Percentiles rank a stretch among this genome's conserved stretches.
phyloP scores from a whole-genome alignment of 2,113 vertebrate genomes.

The Paramormyrops kingsleyae region DNA sequence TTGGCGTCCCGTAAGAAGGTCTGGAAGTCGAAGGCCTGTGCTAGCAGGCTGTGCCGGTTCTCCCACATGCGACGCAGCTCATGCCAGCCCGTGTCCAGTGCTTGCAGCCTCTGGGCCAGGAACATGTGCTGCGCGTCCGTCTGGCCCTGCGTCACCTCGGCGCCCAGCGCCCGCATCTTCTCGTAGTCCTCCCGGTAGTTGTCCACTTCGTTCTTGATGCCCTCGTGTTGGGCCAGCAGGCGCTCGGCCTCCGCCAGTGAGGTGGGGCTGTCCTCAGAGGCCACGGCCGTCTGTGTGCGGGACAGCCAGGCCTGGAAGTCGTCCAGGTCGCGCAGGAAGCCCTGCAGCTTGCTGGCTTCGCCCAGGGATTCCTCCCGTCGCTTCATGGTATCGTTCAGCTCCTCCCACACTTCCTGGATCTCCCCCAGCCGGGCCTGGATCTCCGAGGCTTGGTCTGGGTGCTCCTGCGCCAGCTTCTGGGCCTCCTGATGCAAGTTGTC shows the following conservation, averaged over 20 bases:
- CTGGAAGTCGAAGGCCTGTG: conserved; percentile 85
- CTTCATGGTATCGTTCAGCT: conserved; percentile 76
- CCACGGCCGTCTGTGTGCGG: conserved; percentile 80
- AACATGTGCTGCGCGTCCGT: conserved; percentile 81
- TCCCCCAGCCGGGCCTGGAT: conserved; percentile 60
- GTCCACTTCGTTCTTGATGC: conserved; percentile 82
- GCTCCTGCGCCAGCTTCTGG: conserved; percentile 64
- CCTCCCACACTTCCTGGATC: conserved; percentile 79
- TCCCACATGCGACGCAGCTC: conserved; percentile 90
- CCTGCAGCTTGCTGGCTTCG: conserved; percentile 82
- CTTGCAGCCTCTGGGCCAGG: conserved; percentile 80
- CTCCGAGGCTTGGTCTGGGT: conserved; percentile 68
- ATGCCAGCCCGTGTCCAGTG: conserved; percentile 85
- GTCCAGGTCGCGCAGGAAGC: conserved; percentile 82
- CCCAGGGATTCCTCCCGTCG: conserved; percentile 80
- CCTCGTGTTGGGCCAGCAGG: conserved; percentile 77
- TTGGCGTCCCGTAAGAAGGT: conserved; percentile 82
- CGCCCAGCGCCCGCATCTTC: conserved; percentile 72
- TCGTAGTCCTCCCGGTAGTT: conserved; percentile 82
- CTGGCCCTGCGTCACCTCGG: conserved; percentile 80
- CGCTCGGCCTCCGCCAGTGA: conserved; percentile 78
- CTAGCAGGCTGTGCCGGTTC: conserved; percentile 77
- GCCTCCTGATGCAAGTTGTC: conserved; percentile 71
- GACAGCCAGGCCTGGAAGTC: conserved; percentile 90
- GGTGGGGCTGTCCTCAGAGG: conserved; percentile 82